Conservation (phyloP, 2,113 vertebrate genomes). For the Ameiurus melas region DNA sequence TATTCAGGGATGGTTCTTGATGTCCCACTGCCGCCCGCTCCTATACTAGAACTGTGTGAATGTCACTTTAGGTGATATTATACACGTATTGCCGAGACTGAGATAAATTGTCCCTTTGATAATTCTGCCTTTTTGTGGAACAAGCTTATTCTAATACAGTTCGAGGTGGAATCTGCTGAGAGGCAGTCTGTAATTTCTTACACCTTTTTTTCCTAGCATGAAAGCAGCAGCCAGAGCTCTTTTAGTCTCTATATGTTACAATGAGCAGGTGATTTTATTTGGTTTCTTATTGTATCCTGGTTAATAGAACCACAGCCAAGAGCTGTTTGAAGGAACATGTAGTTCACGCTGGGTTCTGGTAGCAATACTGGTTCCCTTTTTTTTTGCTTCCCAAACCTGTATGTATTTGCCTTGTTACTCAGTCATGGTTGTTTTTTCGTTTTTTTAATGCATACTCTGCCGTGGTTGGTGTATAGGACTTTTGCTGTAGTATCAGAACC, state of each 20-base stretch:
- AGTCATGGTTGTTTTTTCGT: not conserved
- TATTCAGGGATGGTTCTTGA: too few species aligned
- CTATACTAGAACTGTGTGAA: too few species aligned
- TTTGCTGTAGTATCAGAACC: not conserved
- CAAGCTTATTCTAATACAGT: too few species aligned
- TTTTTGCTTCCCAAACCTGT: not conserved
- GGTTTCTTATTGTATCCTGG: too few species aligned
- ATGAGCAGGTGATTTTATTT: slow-evolving; percentile 39
- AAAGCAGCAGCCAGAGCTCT: not conserved
- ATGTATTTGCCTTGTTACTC: not conserved
- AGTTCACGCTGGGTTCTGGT: not conserved
- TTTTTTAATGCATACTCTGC: not conserved
- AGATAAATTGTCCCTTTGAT: too few species aligned
- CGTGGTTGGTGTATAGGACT: not conserved
- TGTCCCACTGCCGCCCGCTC: too few species aligned
- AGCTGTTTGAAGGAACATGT: slow-evolving; percentile 1
- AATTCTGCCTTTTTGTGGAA: too few species aligned
- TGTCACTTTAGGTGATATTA: too few species aligned
- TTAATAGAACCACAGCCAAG: slow-evolving; percentile 20
- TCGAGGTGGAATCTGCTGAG: too few species aligned
- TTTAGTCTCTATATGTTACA: slow-evolving; percentile 11
- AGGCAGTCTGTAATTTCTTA: too few species aligned
- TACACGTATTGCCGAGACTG: too few species aligned
- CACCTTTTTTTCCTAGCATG: not conserved
- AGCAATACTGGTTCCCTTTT: not conserved